Evolutionary conservation across 1,140 invertebrate species (phyloP).

Genomic region (Mycetomoellerius zeteki): DNA sequence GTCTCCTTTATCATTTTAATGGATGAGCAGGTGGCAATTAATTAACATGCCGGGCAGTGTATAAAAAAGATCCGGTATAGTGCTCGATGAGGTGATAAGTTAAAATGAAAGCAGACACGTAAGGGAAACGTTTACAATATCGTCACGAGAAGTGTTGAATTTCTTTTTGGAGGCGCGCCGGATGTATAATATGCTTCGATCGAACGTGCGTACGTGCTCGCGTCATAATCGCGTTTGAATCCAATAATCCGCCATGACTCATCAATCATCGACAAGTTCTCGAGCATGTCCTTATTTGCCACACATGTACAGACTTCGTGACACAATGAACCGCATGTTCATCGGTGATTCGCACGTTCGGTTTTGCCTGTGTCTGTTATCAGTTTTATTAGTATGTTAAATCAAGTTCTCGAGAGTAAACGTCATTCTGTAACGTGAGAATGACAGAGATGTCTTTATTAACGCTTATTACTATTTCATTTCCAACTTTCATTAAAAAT

Average conservation of each 20-base stretch:
- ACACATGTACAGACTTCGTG: neutral
- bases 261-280: constrained; percentile 40
- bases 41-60: constrained; percentile 8
- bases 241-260: constrained; percentile 26
- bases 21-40: constrained; percentile 2
- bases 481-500: neutral
- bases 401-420: constrained; percentile 3
- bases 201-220: neutral
- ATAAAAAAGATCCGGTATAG: constrained; percentile 9
- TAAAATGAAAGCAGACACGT: constrained; percentile 13
- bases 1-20: constrained; percentile 11
- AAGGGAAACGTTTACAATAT: constrained; percentile 1
- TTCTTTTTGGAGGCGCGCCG: constrained; percentile 26
- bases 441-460: too few species aligned
- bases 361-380: neutral
- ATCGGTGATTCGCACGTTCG: constrained; percentile 17
- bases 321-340: constrained; percentile 32
- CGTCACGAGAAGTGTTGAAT: constrained; percentile 18
- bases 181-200: neutral
- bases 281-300: constrained; percentile 4
- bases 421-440: constrained; percentile 24
- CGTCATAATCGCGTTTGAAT: constrained; percentile 33
- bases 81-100: constrained; percentile 28
- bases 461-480: neutral
- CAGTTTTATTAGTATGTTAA: neutral